Evolutionary conservation across 2,113 vertebrate species (phyloP).

Genomic region (Lethenteron camtschaticum): DNA sequence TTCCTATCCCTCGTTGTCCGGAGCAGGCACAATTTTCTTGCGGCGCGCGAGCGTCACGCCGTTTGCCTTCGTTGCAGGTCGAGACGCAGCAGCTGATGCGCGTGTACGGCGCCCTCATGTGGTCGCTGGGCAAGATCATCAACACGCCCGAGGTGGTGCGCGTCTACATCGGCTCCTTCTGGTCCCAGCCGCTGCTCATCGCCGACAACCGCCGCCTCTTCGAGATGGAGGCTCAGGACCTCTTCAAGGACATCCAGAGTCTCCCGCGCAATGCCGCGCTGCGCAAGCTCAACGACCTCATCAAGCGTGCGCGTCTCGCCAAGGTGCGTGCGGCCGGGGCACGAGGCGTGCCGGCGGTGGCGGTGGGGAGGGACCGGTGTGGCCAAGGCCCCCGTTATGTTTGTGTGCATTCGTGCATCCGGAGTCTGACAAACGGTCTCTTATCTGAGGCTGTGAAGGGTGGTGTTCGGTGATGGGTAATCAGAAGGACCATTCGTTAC

Average conservation of each 20-base stretch:
- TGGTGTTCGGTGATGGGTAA: no score
- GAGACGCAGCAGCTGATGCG: slow-evolving; percentile 80
- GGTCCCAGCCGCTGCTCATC: slow-evolving; percentile 58
- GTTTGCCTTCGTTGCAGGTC: slow-evolving; percentile 13
- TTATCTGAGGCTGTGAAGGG: no score
- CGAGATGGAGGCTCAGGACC: slow-evolving; percentile 65
- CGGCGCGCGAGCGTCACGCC: no score
- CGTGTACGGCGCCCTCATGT: slow-evolving; percentile 78
- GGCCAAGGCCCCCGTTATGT: no score
- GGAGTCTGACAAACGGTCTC: no score
- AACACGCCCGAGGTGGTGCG: slow-evolving; percentile 65
- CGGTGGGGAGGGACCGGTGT: no score
- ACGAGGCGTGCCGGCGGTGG: no score
- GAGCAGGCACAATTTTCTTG: no score
- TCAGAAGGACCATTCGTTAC: no score
- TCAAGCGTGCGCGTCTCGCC: slow-evolving; percentile 57
- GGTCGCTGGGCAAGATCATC: slow-evolving; percentile 73
- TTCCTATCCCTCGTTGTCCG: no score
- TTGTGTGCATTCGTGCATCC: no score
- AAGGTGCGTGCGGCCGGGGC: slow-evolving; percentile 26
- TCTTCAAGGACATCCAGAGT: slow-evolving; percentile 65
- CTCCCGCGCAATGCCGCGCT: slow-evolving; percentile 58
- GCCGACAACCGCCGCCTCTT: slow-evolving; percentile 54
- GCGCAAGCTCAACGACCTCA: slow-evolving; percentile 67
- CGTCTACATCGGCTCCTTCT: slow-evolving; percentile 81